phyloP scores from a whole-genome alignment of 2,797 vertebrate genomes.

The Rhincodon typus region DNA sequence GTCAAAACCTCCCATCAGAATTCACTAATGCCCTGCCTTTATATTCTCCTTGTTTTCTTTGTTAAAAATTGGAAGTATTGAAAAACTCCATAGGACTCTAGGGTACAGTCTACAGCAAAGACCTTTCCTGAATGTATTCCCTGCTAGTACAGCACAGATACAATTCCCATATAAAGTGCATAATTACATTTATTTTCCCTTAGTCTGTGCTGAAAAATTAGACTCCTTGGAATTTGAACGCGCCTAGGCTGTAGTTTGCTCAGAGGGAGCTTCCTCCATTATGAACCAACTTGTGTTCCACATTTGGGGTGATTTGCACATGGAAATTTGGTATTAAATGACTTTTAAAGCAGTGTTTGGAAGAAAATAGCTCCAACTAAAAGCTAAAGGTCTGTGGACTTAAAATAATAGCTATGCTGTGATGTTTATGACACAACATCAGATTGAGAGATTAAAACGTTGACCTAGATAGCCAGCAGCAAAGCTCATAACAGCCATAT shows the following conservation, averaged over 20 bases:
- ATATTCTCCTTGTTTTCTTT: neutral
- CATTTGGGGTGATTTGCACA: neutral
- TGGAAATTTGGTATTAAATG: neutral
- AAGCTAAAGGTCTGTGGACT: neutral
- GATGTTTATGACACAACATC: neutral
- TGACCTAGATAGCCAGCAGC: constrained; percentile 20
- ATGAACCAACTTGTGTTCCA: neutral
- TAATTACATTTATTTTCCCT: neutral
- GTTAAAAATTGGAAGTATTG: neutral
- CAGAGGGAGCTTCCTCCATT: neutral
- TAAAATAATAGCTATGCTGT: neutral
- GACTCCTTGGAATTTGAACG: neutral
- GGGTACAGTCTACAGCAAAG: neutral
- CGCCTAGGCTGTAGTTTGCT: neutral
- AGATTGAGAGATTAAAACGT: constrained; percentile 20
- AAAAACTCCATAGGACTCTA: neutral
- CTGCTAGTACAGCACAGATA: neutral
- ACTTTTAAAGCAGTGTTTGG: neutral
- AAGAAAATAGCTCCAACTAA: neutral
- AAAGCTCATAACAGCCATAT: constrained; percentile 21
- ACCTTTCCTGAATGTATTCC: neutral
- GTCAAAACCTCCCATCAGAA: neutral
- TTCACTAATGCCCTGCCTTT: neutral
- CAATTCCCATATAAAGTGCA: neutral
- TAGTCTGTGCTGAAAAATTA: neutral